phyloP scores from a whole-genome alignment of 2,888 invertebrate genomes.

The Sialis lutaria region DNA sequence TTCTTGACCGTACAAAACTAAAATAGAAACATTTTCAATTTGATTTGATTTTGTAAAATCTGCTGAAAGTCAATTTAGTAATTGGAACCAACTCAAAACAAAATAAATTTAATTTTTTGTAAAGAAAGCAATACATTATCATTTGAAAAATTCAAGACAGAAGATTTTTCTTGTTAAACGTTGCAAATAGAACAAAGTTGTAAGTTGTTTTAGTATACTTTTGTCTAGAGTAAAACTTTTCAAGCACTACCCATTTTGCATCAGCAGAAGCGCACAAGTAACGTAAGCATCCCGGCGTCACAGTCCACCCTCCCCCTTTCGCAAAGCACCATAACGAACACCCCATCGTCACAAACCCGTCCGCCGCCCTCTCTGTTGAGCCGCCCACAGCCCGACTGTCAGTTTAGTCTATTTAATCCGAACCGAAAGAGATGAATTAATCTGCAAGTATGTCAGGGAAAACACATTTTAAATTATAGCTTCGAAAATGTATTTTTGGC shows the following conservation, averaged over 20 bases:
- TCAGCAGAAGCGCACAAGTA: neutral
- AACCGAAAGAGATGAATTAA: conserved; percentile 31
- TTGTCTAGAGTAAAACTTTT: conserved; percentile 4
- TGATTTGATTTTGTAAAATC: no score
- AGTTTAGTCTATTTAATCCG: conserved; percentile 10
- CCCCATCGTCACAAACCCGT: neutral
- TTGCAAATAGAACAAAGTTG: no score
- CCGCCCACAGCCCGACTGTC: conserved; percentile 1
- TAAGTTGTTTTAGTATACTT: neutral
- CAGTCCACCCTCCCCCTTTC: neutral
- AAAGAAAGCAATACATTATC: no score
- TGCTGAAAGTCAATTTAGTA: no score
- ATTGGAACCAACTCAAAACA: no score
- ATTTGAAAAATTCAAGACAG: no score
- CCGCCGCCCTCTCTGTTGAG: neutral
- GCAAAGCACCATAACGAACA: neutral
- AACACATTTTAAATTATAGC: conserved; percentile 24
- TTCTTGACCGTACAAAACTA: no score
- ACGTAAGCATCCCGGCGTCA: neutral
- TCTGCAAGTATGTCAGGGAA: conserved; percentile 26
- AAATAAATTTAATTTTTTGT: no score
- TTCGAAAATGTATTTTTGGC: conserved; percentile 26
- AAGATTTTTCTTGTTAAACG: no score
- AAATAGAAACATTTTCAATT: no score
- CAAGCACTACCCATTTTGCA: conserved; percentile 1